These are phyloP conservation scores for Sebastes oblongus DNA, from an alignment of 2,797 vertebrate genomes.

Conservation along the genomic window DNA sequence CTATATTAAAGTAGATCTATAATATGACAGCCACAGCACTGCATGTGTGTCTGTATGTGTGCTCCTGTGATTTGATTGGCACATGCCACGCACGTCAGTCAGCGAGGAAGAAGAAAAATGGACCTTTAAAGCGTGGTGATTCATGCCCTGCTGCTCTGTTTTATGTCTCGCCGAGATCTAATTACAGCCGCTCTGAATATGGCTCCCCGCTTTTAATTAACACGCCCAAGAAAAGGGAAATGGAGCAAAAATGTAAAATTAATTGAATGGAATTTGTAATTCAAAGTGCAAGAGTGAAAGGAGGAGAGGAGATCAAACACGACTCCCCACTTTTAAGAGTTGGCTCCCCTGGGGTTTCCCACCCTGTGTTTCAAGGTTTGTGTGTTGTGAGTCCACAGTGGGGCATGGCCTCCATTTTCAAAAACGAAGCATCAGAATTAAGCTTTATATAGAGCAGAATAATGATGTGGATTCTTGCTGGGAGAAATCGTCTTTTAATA, in stretches of 20 bases:
- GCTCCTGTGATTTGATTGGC: constrained; percentile 27
- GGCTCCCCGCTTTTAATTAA: constrained; percentile 44
- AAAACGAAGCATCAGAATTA: constrained; percentile 11
- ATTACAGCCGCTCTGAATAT: constrained; percentile 42
- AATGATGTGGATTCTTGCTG: constrained; percentile 28
- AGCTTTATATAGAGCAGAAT: constrained; percentile 30
- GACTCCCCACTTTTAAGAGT: constrained; percentile 11
- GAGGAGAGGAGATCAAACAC: constrained; percentile 22
- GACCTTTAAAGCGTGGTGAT: background rate
- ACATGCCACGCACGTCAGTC: constrained; percentile 12
- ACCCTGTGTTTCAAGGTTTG: constrained; percentile 33
- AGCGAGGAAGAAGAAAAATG: background rate
- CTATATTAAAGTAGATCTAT: background rate
- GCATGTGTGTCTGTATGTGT: background rate
- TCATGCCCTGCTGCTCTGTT: constrained; percentile 34
- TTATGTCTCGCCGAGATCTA: constrained; percentile 45
- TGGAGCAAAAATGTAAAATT: constrained; percentile 49
- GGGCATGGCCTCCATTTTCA: constrained; percentile 33
- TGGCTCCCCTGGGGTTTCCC: constrained; percentile 25
- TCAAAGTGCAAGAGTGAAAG: constrained; percentile 38
- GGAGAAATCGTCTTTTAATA: constrained; percentile 37
- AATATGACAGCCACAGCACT: background rate
- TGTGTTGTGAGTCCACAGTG: constrained; percentile 24
- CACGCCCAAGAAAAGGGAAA: constrained; percentile 41
- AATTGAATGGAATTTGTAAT: constrained; percentile 61